Percentiles rank a stretch among this genome's conserved stretches.
Conservation (phyloP, 2,113 vertebrate species). For the Fukomys damarensis region DNA sequence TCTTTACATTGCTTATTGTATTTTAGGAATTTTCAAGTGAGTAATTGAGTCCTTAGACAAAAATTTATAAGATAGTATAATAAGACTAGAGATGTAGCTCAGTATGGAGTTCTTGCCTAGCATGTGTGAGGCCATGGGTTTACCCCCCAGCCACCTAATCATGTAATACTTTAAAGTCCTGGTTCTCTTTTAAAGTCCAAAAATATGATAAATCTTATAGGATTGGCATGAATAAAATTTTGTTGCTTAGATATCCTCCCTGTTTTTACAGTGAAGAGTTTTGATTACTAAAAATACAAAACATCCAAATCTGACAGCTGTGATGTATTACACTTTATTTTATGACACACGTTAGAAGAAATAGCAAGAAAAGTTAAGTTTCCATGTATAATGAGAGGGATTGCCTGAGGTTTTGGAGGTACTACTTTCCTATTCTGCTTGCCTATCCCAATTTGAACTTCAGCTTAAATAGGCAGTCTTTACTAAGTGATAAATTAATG, state of each 20-base stretch:
- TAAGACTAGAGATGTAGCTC: background rate
- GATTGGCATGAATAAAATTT: slow-evolving; percentile 24
- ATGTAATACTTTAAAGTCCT: slow-evolving; percentile 24
- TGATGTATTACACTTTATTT: background rate
- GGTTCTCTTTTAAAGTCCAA: slow-evolving; percentile 33
- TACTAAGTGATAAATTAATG: slow-evolving; percentile 21
- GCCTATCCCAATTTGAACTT: slow-evolving; percentile 36
- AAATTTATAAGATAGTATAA: slow-evolving; percentile 23
- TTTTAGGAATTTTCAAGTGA: slow-evolving; percentile 62
- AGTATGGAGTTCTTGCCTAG: background rate
- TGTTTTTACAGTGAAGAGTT: background rate
- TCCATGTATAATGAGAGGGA: background rate
- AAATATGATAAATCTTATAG: slow-evolving; percentile 22
- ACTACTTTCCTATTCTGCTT: background rate
- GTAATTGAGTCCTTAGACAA: slow-evolving; percentile 38
- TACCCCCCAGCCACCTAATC: background rate
- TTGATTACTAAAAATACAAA: slow-evolving; percentile 41
- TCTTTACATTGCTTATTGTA: slow-evolving; percentile 31
- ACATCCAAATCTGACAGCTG: background rate
- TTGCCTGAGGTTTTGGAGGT: background rate
- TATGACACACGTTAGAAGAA: background rate
- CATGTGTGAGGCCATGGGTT: background rate
- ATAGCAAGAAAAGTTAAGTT: background rate
- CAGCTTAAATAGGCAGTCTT: slow-evolving; percentile 31
- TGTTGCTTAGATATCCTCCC: background rate